Evolutionary conservation across 2,797 vertebrate genomes (phyloP).

Genomic region (Natrix natrix): DNA sequence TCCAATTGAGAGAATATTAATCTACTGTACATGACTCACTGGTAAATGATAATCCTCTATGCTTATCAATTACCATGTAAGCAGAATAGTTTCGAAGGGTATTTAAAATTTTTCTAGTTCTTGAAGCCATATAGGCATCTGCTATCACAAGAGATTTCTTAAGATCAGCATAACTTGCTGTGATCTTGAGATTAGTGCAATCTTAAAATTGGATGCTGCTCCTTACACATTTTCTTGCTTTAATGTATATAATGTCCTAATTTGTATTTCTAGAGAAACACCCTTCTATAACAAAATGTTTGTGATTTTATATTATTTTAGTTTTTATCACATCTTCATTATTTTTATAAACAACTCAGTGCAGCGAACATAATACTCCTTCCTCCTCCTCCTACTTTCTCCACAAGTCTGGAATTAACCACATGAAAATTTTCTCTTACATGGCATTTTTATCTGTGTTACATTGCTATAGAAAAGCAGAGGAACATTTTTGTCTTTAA

Average conservation of each 20-base stretch:
- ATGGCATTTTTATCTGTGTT: neutral
- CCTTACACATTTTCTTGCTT: neutral
- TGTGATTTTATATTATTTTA: neutral
- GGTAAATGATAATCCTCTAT: neutral
- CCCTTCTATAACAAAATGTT: neutral
- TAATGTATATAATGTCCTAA: neutral
- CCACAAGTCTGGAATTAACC: neutral
- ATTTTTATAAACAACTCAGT: neutral
- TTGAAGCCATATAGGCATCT: neutral
- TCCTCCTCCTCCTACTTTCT: neutral
- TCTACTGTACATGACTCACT: neutral
- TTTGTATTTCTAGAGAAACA: neutral
- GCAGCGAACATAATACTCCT: neutral
- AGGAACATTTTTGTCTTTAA: neutral
- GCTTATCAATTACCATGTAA: neutral
- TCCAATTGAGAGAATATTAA: neutral
- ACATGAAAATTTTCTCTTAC: neutral
- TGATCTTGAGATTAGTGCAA: neutral
- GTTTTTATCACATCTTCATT: neutral
- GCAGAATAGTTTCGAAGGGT: neutral
- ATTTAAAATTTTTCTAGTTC: neutral
- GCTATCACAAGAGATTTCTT: neutral
- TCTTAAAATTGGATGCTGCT: no score
- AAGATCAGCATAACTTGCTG: neutral
- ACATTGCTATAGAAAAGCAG: neutral